Evolutionary conservation across 2,113 vertebrate genomes (phyloP).

Genomic region (Misgurnus mizolepis): DNA sequence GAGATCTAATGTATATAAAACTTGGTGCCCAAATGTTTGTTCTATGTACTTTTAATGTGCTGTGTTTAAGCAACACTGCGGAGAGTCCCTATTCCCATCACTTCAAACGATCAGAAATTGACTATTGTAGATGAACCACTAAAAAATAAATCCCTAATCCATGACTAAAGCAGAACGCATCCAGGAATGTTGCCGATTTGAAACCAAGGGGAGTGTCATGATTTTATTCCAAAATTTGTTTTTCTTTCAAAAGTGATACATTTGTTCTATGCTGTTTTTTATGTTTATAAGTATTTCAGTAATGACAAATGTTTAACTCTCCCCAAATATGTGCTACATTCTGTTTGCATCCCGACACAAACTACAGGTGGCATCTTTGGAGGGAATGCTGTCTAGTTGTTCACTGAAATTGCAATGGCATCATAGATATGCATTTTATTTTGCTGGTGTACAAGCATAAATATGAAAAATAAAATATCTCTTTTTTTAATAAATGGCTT

Average conservation of each 20-base stretch:
- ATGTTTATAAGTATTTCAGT: constrained; percentile 78
- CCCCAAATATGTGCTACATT: constrained; percentile 64
- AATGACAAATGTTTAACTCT: constrained; percentile 70
- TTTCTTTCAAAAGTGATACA: constrained; percentile 78
- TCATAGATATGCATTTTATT: constrained; percentile 99
- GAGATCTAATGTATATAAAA: constrained; percentile 82
- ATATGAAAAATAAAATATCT: constrained; percentile 89
- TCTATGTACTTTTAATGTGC: constrained; percentile 81
- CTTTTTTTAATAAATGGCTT: constrained; percentile 71
- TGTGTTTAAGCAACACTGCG: constrained; percentile 77
- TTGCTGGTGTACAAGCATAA: constrained; percentile 98
- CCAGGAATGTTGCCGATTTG: constrained; percentile 72
- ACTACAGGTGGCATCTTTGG: constrained; percentile 84
- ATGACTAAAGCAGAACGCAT: constrained; percentile 60
- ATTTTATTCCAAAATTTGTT: constrained; percentile 69
- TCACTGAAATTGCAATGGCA: constrained; percentile 84
- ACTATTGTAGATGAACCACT: constrained; percentile 65
- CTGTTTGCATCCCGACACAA: constrained; percentile 79
- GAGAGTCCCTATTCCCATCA: constrained; percentile 65
- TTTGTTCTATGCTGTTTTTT: constrained; percentile 81
- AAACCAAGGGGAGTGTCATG: constrained; percentile 59
- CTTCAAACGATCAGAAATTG: constrained; percentile 53
- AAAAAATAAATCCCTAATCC: constrained; percentile 20
- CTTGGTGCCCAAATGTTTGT: constrained; percentile 81
- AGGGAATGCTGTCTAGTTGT: constrained; percentile 84